Evolutionary conservation across 2,797 vertebrate genomes (phyloP), one percentile per base, ranked within the genome.

Genomic region (Malacoctenus gilli): DNA sequence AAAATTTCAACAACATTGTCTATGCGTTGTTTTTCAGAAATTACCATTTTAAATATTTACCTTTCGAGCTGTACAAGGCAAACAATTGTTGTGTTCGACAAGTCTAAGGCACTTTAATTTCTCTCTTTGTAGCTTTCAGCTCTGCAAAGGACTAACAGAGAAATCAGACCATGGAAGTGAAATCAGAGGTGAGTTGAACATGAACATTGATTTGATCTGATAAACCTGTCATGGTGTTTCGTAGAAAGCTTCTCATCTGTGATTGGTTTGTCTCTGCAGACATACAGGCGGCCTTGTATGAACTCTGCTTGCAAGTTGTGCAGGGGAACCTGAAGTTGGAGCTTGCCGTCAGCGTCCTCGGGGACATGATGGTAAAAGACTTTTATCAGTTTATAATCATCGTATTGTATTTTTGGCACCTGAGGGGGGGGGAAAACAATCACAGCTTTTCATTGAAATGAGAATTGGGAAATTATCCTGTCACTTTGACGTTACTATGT

Each of bases 251-350:
- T 28, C 9, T 28, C 25, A 28, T 1, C 25, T 2, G 4, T 28
- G 25, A 8, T 62, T 11, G 49, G 14, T 83, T 48, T 80, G 18
- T 52, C 18, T 37, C 30, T 70, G 41, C 85, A 99, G 97, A 97
- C 79, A 93, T 95, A 72, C 96, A 98, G 69, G 90, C 95, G 16
- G 95, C 92, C 80, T 87, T 99, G 52, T 98, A 98, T 62, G 95
- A 96, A 77, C 93, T 99, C 78, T 95, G 95, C 69, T 95, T 92
- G 76, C 95, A 99, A 0, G 95, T 95, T 59, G 91, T 99, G 74
- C 95, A 94, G 81, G 97, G 97, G 73, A 95, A 92, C 86, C 87
- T 99, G 64, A 99, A 98, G 88, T 89, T 95, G 77, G 97, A 99
- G 65, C 93, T 96, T 73, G 95, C 93, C 30, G 90, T 92, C 62